phyloP scores from a whole-genome alignment of 37 sponge, comb jelly and placozoan species.

The Beroe forskalii region DNA sequence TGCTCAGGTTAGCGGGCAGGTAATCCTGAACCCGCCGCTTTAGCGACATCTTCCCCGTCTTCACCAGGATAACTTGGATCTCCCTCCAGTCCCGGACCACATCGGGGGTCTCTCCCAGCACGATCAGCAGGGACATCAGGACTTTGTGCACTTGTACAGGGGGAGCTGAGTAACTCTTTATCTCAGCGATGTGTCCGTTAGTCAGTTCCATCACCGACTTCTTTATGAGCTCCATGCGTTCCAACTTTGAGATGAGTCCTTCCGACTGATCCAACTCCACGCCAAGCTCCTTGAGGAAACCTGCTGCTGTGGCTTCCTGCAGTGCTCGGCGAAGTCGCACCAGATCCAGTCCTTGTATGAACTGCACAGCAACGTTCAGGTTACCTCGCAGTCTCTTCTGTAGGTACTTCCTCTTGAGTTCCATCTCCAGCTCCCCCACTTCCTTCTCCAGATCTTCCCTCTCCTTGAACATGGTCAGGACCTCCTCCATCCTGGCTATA shows the following conservation, averaged over 20 bases:
- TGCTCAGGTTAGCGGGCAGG: neutral
- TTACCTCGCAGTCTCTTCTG: constrained; percentile 42
- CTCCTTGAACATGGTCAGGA: neutral
- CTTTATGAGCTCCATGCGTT: constrained; percentile 39
- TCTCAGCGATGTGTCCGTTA: constrained; percentile 51
- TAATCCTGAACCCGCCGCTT: constrained; percentile 51
- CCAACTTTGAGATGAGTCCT: constrained; percentile 30
- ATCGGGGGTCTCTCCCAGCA: constrained; percentile 44
- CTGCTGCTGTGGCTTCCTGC: constrained; percentile 17
- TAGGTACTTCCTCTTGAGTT: constrained; percentile 2
- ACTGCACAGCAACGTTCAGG: constrained; percentile 53
- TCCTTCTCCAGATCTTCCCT: constrained; percentile 24
- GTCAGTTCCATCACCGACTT: constrained; percentile 61
- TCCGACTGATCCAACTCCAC: constrained; percentile 46
- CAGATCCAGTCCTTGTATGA: constrained; percentile 31
- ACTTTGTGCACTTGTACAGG: constrained; percentile 61
- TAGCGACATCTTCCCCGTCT: constrained; percentile 31
- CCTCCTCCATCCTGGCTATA: constrained; percentile 3
- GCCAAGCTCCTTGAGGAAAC: constrained; percentile 35
- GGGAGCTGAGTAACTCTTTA: constrained; percentile 51
- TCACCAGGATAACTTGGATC: constrained; percentile 40
- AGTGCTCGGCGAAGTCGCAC: neutral
- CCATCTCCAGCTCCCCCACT: constrained; percentile 27
- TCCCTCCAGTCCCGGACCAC: constrained; percentile 41
- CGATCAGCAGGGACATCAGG: constrained; percentile 49